Evolutionary conservation across 2,113 vertebrate genomes (phyloP), one percentile per base, ranked within the genome.

Genomic region (Leptodactylus fuscus): DNA sequence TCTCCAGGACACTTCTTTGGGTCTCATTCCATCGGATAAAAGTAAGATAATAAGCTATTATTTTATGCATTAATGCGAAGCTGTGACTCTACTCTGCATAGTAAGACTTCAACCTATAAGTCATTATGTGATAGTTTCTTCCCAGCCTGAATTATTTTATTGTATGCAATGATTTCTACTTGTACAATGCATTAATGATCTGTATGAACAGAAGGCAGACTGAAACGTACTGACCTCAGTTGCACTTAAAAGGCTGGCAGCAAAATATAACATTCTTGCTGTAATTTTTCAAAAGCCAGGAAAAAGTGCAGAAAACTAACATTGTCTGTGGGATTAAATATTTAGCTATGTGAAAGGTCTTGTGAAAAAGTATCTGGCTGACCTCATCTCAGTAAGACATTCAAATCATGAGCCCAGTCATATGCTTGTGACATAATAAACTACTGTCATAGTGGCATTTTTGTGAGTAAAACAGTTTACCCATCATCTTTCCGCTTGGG

Each of bases 261-360:
- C 51, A 74, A 83, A 75, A 46, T 53, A 7, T 46, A 60, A 18
- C 70, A 83, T 83, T 83, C 81, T 38, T 83, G 69, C 49, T 55
- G 49, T 83, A 44, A 83, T 62, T 75, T 83, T 58, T 83, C 49
- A 83, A 83, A 75, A 83, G 69, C n/a, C 69, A 83, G 36, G 36
- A 58, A 75, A 51, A 53, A 82, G 73, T 67, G 29, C 20, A 82
- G 46, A 71, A 71, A 75, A 55, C 49, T 48, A 71, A 29, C 53
- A 1, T 73, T 51, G 34, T 55, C 80, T 82, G 65, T 69, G 81
- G 81, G 81, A 71, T 82, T 82, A 70, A 51, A 29, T 67, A 48
- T 12, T 53, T 53, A 67, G 81, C 32, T 82, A 48, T 82, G 81
- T 70, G 49, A 67, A 81, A 82, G 81, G 81, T 82, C 70, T 60